Conservation (phyloP, 2,797 vertebrate genomes). For the Anguilla marmorata region DNA sequence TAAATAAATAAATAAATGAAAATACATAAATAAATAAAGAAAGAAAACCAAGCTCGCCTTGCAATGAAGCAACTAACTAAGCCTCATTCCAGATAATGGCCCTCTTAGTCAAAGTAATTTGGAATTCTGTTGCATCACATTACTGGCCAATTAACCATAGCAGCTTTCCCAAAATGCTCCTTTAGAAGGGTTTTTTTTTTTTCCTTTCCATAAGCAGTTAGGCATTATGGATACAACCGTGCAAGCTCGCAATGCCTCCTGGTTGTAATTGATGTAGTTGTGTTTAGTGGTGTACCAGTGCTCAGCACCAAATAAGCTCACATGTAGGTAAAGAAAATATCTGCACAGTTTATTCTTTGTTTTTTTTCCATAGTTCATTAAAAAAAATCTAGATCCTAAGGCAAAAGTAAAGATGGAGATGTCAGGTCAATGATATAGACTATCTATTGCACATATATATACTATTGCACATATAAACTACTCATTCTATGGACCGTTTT, state of each 20-base stretch:
- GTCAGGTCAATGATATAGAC: no score
- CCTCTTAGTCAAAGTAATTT: not conserved
- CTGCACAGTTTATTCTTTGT: not conserved
- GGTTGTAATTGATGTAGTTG: slow-evolving; percentile 6
- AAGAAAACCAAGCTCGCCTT: not conserved
- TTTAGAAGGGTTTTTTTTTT: not conserved
- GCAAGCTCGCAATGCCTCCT: not conserved
- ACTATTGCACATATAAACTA: not conserved
- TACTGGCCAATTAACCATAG: slow-evolving; percentile 6
- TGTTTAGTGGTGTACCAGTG: not conserved
- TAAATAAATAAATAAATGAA: not conserved
- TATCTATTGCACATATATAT: no score
- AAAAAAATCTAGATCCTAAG: not conserved
- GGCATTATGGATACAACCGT: not conserved
- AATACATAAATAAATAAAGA: not conserved
- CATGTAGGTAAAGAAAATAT: not conserved
- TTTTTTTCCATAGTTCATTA: not conserved
- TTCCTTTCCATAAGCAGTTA: not conserved
- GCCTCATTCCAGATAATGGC: slow-evolving; percentile 12
- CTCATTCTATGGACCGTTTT: not conserved
- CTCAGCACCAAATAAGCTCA: not conserved
- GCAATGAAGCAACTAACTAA: not conserved
- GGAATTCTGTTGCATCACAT: not conserved
- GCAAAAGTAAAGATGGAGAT: not conserved
- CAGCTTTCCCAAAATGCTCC: not conserved